These are phyloP conservation scores for Timandra comae DNA, from an alignment of 2,888 invertebrate species.

Conservation along the genomic window DNA sequence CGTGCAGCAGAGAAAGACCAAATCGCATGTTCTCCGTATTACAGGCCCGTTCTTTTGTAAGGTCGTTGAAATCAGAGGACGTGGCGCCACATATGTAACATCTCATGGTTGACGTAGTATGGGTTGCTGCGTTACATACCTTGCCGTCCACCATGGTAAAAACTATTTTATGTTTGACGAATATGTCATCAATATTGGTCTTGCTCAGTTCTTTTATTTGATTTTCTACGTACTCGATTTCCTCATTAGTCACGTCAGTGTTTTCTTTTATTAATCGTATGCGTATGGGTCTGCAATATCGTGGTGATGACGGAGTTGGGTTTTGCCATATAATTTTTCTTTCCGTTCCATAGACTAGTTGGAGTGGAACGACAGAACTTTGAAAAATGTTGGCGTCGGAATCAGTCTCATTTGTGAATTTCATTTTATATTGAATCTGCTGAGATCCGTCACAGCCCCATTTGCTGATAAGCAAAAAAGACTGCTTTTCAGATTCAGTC, in stretches of 20 bases:
- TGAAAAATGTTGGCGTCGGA: slow-evolving; percentile 29
- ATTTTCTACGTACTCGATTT: slow-evolving; percentile 11
- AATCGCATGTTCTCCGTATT: slow-evolving; percentile 9
- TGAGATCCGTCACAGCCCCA: slow-evolving; percentile 29
- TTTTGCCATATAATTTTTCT: slow-evolving; percentile 26
- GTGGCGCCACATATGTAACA: slow-evolving; percentile 25
- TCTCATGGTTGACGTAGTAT: slow-evolving; percentile 27
- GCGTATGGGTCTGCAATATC: slow-evolving; percentile 19
- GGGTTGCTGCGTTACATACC: slow-evolving; percentile 32
- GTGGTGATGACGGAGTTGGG: slow-evolving; percentile 23
- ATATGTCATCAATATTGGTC: slow-evolving; percentile 2
- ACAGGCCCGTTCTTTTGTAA: neutral
- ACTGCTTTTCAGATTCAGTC: too few species aligned
- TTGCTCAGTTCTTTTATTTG: slow-evolving; percentile 5
- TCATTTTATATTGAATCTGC: slow-evolving; percentile 25
- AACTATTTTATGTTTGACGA: slow-evolving; percentile 17
- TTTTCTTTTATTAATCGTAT: slow-evolving; percentile 11
- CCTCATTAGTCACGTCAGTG: slow-evolving; percentile 14
- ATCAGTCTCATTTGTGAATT: slow-evolving; percentile 17
- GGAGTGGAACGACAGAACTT: slow-evolving; percentile 8
- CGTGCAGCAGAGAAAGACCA: slow-evolving; percentile 19
- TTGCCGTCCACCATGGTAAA: slow-evolving; percentile 34
- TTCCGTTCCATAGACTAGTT: slow-evolving; percentile 1
- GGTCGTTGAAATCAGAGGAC: slow-evolving; percentile 17
- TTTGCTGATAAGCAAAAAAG: slow-evolving; percentile 14